Conservation (phyloP, 2,888 invertebrate genomes). For the Halocaridina rubra region DNA sequence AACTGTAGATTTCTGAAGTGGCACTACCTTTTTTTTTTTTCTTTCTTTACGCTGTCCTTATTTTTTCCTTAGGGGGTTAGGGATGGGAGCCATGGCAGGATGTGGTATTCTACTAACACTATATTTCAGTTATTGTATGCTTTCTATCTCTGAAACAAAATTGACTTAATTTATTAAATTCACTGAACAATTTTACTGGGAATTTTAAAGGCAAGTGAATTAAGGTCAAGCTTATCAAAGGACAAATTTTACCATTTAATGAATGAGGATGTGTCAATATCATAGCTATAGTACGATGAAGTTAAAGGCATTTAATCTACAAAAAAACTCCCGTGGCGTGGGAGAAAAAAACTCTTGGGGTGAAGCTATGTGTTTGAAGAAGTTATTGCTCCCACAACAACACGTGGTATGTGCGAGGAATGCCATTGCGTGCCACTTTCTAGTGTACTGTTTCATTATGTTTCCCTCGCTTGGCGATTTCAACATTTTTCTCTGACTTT, state of each 20-base stretch:
- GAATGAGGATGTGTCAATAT: too few species aligned
- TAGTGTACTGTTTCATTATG: constrained; percentile 25
- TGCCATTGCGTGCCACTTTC: background rate
- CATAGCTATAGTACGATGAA: too few species aligned
- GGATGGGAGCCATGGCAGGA: background rate
- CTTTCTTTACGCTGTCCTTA: background rate
- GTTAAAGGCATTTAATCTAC: too few species aligned
- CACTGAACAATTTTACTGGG: too few species aligned
- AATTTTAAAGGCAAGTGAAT: too few species aligned
- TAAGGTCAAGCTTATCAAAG: background rate
- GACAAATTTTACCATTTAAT: background rate
- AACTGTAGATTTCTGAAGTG: constrained; percentile 26
- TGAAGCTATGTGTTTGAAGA: too few species aligned
- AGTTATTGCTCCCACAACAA: too few species aligned
- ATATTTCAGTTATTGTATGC: background rate
- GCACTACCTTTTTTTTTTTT: constrained; percentile 35
- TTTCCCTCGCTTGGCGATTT: background rate
- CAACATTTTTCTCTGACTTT: background rate
- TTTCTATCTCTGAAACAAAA: too few species aligned
- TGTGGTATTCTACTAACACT: background rate
- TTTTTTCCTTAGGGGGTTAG: background rate
- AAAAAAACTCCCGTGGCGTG: too few species aligned
- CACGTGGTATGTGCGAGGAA: background rate
- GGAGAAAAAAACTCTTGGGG: too few species aligned
- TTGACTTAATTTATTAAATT: too few species aligned